Evolutionary conservation across 2,797 vertebrate species (phyloP), one percentile per base, ranked within the genome.

Genomic region (Pteronotus mesoamericanus): DNA sequence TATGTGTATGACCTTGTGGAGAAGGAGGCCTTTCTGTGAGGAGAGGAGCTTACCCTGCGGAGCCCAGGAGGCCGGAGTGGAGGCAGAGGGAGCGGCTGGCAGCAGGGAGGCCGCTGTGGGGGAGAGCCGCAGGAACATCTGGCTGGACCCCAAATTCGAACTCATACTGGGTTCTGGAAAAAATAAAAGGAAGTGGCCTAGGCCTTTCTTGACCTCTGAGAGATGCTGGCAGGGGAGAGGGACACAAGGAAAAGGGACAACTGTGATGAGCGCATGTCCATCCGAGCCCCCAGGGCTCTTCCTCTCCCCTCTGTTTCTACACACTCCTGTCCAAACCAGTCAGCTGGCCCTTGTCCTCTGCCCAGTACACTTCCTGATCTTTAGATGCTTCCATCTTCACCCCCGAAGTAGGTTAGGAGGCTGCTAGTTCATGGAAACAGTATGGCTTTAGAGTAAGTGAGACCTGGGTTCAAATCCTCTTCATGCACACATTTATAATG

Each of bases 241-340:
- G 22, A 12, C 86, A 12, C 15, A 39, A 44, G 51, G 48, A 2
- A 55, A 2, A 39, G 72, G 72, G 57, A 48, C 24, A 26, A 0
- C 2, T 9, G 5, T 42, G 78, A 74, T 0, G 3, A 39, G 11
- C 0, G 32, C n/a, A 1, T 3, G 16, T 18, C 66, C 14, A 6
- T 4, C n/a, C 18, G 42, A 34, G 88, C 6, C 0, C 1, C 39
- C 57, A 18, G 9, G 16, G 11, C 18, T 29, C 24, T 37, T 22
- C 9, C 37, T 29, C 22, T 61, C 12, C 24, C 68, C 44, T 53
- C 71, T 51, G 59, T 42, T 46, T 59, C 37, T 12, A 18, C 34
- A 18, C 5, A 9, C 14, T 10, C 3, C 51, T 24, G 21, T 64
- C 77, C n/a, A 42, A n/a, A 19, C 42, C 12, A 37, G 42, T 16